Evolutionary conservation across 1,140 invertebrate genomes (phyloP), one percentile per base, ranked within the genome.

Genomic region (Drosophila elegans): DNA sequence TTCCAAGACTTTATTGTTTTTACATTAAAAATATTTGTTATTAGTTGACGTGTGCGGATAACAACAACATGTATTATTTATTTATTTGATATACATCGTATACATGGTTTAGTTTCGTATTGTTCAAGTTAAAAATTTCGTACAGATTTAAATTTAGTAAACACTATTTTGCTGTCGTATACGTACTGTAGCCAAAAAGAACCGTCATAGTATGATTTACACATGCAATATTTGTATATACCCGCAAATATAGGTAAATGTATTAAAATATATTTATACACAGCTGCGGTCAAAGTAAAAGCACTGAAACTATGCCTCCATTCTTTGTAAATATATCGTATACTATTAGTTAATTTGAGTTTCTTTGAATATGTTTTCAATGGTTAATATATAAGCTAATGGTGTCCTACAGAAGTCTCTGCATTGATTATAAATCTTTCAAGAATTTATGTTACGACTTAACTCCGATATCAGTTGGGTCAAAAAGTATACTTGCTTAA

Each of bases 181-280:
- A 62, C 60, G 57, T 62, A 56, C 53, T 62, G 60, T 61, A 41
- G 59, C 59, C 59, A 61, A 53, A 61, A 61, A 61, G 25, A 62
- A 62, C 10, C 60, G 57, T 62, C 60, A 62, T 59, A 56, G 60
- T 62, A 51, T 51, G 48, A 51, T 51, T 51, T 51, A 51, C 48
- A 46, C 44, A 42, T 59, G 60, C 60, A 62, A 59, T 62, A 60
- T 62, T 60, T 56, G 60, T 62, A 60, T 59, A 60, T 62, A 62
- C 57, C 60, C 60, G 57, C 60, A 62, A 62, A 25, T 62, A 57
- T 62, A 59, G 60, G 60, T 59, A 62, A 62, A 60, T 57, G 44
- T 62, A 41, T 51, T 51, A 51, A 51, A 51, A 51, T 51, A 51
- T 49, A 49, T 34, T 49, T 49, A 49, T 51, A 51, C 48, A 51